These are phyloP conservation scores for Drosophila imparisetae DNA, from an alignment of 2,888 invertebrate genomes.

Conservation along the genomic window DNA sequence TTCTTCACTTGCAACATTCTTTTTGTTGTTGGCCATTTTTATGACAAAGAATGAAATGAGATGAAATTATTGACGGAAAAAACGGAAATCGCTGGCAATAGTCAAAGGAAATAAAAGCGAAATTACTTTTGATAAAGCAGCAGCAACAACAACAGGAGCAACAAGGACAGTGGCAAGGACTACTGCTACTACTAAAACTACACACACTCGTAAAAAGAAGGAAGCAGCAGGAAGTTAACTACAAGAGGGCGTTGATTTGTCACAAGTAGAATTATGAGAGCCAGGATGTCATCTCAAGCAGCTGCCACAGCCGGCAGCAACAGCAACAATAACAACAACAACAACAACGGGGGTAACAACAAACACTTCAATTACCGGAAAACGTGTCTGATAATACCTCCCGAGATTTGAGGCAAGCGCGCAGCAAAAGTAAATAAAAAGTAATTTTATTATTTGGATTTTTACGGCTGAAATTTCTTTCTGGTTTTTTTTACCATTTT, in stretches of 20 bases:
- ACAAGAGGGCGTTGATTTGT: slow-evolving; percentile 80
- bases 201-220: slow-evolving; percentile 53
- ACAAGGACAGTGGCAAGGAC: slow-evolving; percentile 33
- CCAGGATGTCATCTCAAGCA: slow-evolving; percentile 50
- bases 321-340: slow-evolving; percentile 16
- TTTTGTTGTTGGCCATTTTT: slow-evolving; percentile 63
- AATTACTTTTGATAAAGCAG: slow-evolving; percentile 80
- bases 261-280: slow-evolving; percentile 77
- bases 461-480: slow-evolving; percentile 41
- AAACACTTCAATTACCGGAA: slow-evolving; percentile 81
- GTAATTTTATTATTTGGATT: slow-evolving; percentile 75
- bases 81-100: slow-evolving; percentile 81
- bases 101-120: slow-evolving; percentile 78
- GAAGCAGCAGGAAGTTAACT: slow-evolving; percentile 69
- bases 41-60: slow-evolving; percentile 78
- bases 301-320: slow-evolving; percentile 52
- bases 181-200: slow-evolving; percentile 56
- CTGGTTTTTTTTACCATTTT: slow-evolving; percentile 20
- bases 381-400: slow-evolving; percentile 81
- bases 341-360: slow-evolving; percentile 41
- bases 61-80: slow-evolving; percentile 75
- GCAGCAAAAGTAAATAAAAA: slow-evolving; percentile 68
- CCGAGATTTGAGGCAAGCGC: slow-evolving; percentile 47
- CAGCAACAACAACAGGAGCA: slow-evolving; percentile 36
- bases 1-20: slow-evolving; percentile 59